phyloP scores from a whole-genome alignment of 2,888 invertebrate species.

The Coenonympha glycerion region DNA sequence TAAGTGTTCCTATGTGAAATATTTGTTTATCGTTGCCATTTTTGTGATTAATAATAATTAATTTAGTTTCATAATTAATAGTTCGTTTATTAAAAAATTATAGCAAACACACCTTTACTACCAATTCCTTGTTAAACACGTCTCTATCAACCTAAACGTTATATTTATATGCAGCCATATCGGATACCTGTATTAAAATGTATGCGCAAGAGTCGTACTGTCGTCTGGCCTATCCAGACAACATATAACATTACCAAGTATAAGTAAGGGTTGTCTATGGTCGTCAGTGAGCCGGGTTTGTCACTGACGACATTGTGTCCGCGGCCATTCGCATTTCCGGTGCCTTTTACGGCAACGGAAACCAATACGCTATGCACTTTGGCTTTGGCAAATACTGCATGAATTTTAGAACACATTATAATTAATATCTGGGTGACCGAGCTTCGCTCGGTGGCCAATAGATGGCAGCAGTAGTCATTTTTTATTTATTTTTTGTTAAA shows the following conservation, averaged over 20 bases:
- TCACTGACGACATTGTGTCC: conserved; percentile 5
- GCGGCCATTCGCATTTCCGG: conserved; percentile 34
- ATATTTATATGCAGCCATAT: neutral
- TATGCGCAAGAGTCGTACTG: neutral
- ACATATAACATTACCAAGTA: conserved; percentile 11
- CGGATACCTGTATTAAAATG: neutral
- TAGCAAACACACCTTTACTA: no score
- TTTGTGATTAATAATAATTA: neutral
- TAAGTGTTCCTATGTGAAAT: neutral
- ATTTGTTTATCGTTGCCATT: neutral
- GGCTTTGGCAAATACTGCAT: conserved; percentile 25
- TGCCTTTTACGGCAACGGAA: conserved; percentile 29
- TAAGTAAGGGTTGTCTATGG: conserved; percentile 1
- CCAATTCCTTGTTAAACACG: neutral
- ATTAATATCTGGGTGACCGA: no score
- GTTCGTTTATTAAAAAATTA: no score
- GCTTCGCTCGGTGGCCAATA: no score
- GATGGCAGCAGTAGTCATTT: no score
- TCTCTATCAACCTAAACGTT: neutral
- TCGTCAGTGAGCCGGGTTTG: neutral
- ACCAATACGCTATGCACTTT: conserved; percentile 29
- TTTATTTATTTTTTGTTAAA: no score
- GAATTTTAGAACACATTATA: conserved; percentile 9
- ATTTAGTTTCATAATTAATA: no score
- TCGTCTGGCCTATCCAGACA: conserved; percentile 2